Base-by-base conservation (phyloP, 2,888 invertebrate genomes). In the Drosophila trichaetosa region DNA sequence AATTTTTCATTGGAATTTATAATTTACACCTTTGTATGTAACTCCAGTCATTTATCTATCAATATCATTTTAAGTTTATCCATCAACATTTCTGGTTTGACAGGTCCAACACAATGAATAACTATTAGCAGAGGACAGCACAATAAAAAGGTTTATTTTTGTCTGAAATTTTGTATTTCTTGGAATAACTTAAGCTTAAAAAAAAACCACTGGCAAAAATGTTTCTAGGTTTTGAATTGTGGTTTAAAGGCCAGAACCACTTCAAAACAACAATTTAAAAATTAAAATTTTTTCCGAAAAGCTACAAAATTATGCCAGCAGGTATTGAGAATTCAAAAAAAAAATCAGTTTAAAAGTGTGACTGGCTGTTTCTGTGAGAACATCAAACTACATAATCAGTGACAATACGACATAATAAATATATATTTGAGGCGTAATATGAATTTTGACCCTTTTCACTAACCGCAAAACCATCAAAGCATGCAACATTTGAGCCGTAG, bases 381-480 rank as follows among this genome's bases (percentile, higher is more conserved):
- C 16, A 33, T n/a, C 24, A 5, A 36, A 53, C 7, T 27, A 13
- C 24, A 31, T 52, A 33, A 34, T 33, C 29, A 8, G 18, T 38
- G 18, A 4, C 27, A 16, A 21, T 46, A 24, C 1, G 4, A 8
- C 24, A 24, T 24, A 16, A 8, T 7, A 24, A 46, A 46, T 46
- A 21, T 21, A 33, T n/a, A 13, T 49, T 13, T 13, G 13, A 49
- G 21, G 33, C n/a, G 33, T 2, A 33, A 38, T 21, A 59, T 59
- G 46, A 68, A 46, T 69, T 69, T 59, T 34, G 1, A 53, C 5
- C n/a, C 52, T 57, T 36, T 67, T 36, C 36, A 59, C 52, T 51
- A 56, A 18, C 36, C 40, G 2, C 24, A 53, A 31, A 38, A 31
- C 1, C 42, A 36, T 33, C 38, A 48, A 68, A 60, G 31, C 36